Evolutionary conservation across 2,797 vertebrate species (phyloP).

Genomic region (Forpus xanthops): DNA sequence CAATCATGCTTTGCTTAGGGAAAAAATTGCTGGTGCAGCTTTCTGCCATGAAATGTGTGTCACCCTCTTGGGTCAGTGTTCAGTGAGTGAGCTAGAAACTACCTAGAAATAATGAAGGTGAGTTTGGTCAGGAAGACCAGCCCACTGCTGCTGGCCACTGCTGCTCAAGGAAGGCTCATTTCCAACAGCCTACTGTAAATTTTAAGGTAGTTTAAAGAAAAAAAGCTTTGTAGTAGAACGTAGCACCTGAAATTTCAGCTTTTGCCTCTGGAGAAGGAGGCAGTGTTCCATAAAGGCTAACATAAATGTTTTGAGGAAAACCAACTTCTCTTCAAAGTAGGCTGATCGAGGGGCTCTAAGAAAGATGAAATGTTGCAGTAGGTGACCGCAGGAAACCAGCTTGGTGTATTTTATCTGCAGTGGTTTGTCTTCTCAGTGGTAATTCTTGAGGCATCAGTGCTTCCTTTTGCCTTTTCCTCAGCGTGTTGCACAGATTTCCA

Average conservation of each 20-base stretch:
- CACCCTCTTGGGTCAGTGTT: background rate
- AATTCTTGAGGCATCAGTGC: background rate
- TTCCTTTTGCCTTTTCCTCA: background rate
- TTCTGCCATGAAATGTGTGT: background rate
- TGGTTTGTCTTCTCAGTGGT: background rate
- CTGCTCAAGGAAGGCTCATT: background rate
- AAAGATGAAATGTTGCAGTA: background rate
- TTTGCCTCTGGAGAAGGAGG: background rate
- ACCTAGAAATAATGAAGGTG: background rate
- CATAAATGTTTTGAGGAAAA: background rate
- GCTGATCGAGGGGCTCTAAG: background rate
- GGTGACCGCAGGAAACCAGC: background rate
- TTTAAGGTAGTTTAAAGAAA: background rate
- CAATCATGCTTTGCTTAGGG: constrained; percentile 10
- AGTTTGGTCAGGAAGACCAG: background rate
- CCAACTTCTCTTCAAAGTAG: background rate
- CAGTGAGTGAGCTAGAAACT: background rate
- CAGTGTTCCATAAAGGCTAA: background rate
- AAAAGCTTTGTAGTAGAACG: accelerated
- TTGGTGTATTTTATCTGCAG: background rate
- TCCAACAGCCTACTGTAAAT: background rate
- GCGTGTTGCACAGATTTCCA: background rate
- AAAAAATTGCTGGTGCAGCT: background rate
- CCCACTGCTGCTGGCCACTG: background rate
- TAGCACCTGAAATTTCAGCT: background rate